Evolutionary conservation across 2,113 vertebrate genomes (phyloP).

Genomic region (Nothocercus nigrocapillus): DNA sequence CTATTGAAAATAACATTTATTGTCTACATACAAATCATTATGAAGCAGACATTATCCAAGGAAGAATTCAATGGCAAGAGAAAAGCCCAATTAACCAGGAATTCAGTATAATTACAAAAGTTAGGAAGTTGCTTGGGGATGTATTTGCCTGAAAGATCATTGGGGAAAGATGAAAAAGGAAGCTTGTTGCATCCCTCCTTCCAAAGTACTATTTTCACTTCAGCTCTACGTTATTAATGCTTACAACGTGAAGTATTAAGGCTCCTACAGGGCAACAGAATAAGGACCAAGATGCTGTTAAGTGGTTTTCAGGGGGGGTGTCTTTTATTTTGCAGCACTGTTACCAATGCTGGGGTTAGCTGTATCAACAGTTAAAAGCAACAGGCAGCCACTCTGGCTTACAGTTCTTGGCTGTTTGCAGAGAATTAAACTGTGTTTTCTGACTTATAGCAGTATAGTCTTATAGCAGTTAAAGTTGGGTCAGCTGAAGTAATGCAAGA

Average conservation of each 20-base stretch:
- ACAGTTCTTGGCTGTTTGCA: neutral
- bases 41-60: conserved; percentile 8
- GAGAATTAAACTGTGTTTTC: conserved; percentile 2
- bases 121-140: conserved; percentile 27
- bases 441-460: neutral
- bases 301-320: neutral
- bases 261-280: neutral
- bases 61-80: conserved; percentile 5
- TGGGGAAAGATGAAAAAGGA: conserved; percentile 39
- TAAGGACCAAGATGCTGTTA: conserved; percentile 1
- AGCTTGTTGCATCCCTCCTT: conserved; percentile 5
- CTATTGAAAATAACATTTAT: neutral
- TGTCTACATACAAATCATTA: conserved; percentile 32
- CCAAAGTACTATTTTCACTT: conserved; percentile 28
- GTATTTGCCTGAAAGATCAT: conserved; percentile 29
- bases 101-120: conserved; percentile 47
- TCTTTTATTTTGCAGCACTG: neutral
- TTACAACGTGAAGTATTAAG: neutral
- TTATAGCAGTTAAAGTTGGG: neutral
- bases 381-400: neutral
- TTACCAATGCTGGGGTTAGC: neutral
- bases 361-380: neutral
- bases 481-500: neutral
- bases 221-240: conserved; percentile 8
- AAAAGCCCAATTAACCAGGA: conserved; percentile 59